These are phyloP conservation scores for Cyanistes caeruleus DNA, from an alignment of 2,113 vertebrate genomes.

Conservation along the genomic window DNA sequence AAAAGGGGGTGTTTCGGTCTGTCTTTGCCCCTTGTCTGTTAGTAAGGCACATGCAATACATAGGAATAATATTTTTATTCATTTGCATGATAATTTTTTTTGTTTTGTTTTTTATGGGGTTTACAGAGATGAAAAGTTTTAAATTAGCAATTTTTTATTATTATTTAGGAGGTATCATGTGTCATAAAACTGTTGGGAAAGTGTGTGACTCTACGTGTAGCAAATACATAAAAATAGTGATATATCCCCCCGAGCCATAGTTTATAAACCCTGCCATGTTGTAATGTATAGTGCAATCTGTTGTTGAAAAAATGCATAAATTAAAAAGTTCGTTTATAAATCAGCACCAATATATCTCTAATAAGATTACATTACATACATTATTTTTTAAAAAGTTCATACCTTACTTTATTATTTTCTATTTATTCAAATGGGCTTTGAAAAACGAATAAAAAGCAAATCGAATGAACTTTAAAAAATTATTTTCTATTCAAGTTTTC, in stretches of 20 bases:
- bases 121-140: constrained; percentile 61
- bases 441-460: constrained; percentile 70
- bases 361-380: constrained; percentile 76
- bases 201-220: constrained; percentile 64
- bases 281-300: constrained; percentile 82
- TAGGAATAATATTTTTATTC: constrained; percentile 77
- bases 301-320: constrained; percentile 77
- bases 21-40: not conserved
- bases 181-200: constrained; percentile 68
- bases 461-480: constrained; percentile 68
- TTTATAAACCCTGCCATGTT: constrained; percentile 77
- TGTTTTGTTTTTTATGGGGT: constrained; percentile 48
- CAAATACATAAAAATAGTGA: constrained; percentile 76
- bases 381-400: constrained; percentile 70
- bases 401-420: constrained; percentile 58
- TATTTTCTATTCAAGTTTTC: constrained; percentile 77
- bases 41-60: constrained; percentile 68
- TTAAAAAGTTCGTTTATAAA: constrained; percentile 76
- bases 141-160: not conserved
- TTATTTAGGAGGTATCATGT: constrained; percentile 69
- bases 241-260: constrained; percentile 72
- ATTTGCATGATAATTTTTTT: constrained; percentile 29
- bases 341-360: constrained; percentile 71
- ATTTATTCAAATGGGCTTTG: constrained; percentile 69
- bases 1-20: not conserved